A percentile compares a stretch with the other conserved stretches of the same genome.
phyloP scores from a whole-genome alignment of 1,140 invertebrate genomes.

The Hyposmocoma kahamanoa region DNA sequence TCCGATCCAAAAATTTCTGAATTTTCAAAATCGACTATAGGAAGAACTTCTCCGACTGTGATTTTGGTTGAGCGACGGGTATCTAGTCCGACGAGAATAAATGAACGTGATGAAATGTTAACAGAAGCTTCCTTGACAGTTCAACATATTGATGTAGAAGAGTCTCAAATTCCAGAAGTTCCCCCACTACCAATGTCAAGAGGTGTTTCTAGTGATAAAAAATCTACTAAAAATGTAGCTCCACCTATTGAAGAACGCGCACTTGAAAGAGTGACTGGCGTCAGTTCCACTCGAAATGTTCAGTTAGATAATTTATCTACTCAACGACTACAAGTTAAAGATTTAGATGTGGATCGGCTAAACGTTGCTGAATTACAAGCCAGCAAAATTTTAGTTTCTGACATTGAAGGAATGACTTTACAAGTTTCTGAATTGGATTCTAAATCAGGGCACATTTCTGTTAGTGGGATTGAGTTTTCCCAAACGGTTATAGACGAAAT shows the following conservation, averaged over 20 bases:
- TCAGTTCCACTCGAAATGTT: conserved; percentile 36
- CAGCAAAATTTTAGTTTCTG: conserved; percentile 84
- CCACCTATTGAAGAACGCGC: conserved; percentile 50
- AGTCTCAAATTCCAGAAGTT: conserved; percentile 51
- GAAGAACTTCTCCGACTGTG: conserved; percentile 75
- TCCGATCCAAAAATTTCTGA: conserved; percentile 74
- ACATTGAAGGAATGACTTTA: conserved; percentile 83
- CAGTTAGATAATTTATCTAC: conserved; percentile 64
- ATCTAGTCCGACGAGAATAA: conserved; percentile 73
- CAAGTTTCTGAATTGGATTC: conserved; percentile 79
- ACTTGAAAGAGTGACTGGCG: conserved; percentile 61
- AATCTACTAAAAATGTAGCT: conserved; percentile 17
- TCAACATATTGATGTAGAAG: conserved; percentile 56
- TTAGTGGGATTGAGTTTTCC: conserved; percentile 79
- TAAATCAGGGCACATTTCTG: conserved; percentile 77
- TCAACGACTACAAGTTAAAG: conserved; percentile 79
- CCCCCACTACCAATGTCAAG: conserved; percentile 55
- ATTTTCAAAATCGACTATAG: conserved; percentile 69
- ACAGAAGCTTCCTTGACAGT: conserved; percentile 75
- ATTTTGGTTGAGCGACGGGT: conserved; percentile 75
- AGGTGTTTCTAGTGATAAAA: conserved; percentile 17
- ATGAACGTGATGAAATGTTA: conserved; percentile 68
- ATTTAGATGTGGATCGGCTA: conserved; percentile 84
- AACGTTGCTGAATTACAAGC: conserved; percentile 85
- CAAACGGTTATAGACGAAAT: conserved; percentile 78